Conservation (phyloP, 2,888 invertebrate genomes). For the Thumatha senex region DNA sequence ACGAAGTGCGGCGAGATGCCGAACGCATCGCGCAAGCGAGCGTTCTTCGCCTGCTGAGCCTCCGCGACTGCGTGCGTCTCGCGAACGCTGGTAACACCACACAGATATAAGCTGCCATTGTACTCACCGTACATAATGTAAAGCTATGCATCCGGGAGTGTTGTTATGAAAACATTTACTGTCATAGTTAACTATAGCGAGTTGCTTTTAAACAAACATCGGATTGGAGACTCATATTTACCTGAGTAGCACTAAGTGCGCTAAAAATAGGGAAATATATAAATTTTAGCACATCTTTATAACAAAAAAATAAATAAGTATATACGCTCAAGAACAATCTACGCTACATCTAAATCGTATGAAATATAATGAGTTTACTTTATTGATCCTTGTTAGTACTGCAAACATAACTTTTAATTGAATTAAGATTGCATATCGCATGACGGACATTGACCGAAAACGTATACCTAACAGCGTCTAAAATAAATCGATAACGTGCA, state of each 20-base stretch:
- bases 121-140: not conserved
- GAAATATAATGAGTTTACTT: conserved; percentile 25
- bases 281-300: conserved; percentile 43
- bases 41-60: conserved; percentile 98
- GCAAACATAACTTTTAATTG: conserved; percentile 45
- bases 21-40: conserved; percentile 95
- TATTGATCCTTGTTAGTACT: conserved; percentile 41
- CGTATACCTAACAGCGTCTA: conserved; percentile 30
- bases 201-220: not conserved
- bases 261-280: conserved; percentile 76
- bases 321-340: conserved; percentile 22
- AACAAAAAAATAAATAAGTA: conserved; percentile 15
- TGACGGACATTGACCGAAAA: conserved; percentile 33
- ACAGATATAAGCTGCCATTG: conserved; percentile 7
- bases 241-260: conserved; percentile 79
- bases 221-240: conserved; percentile 63
- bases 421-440: conserved; percentile 36
- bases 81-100: conserved; percentile 86
- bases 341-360: conserved; percentile 26
- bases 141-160: conserved; percentile 4
- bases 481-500: conserved; percentile 57
- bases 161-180: conserved; percentile 7
- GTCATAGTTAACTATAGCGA: conserved; percentile 4
- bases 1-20: conserved; percentile 97
- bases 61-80: conserved; percentile 98